phyloP scores from a whole-genome alignment of 2,797 vertebrate species.

The Silurus lanzhouensis region DNA sequence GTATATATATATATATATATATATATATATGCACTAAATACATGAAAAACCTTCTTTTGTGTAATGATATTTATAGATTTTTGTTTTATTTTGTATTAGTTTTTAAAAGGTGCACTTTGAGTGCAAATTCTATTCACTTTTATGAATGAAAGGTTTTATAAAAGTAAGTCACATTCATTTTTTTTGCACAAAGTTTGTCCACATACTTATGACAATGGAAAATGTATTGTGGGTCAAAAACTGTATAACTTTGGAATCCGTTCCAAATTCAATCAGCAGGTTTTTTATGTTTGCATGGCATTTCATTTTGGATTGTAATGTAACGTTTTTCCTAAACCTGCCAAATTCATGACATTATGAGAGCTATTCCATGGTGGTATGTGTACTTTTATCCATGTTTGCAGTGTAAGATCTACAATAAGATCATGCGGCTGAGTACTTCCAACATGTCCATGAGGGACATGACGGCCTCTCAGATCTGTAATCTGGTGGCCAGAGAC shows the following conservation, averaged over 20 bases:
- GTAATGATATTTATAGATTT: too few species aligned
- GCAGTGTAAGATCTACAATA: conserved; percentile 98
- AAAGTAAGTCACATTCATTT: neutral
- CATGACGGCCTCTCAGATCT: conserved; percentile 92
- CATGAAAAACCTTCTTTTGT: neutral
- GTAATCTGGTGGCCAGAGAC: conserved; percentile 95
- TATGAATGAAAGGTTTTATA: neutral
- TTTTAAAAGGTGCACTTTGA: neutral
- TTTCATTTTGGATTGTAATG: neutral
- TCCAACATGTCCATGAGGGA: conserved; percentile 98
- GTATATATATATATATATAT: too few species aligned
- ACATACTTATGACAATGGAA: neutral
- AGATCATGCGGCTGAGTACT: conserved; percentile 96
- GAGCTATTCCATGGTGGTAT: neutral
- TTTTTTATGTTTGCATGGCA: neutral
- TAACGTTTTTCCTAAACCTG: neutral
- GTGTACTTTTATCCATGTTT: neutral
- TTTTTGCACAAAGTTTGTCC: neutral
- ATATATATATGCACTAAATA: neutral
- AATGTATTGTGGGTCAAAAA: neutral
- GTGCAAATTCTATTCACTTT: neutral
- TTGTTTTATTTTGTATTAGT: too few species aligned
- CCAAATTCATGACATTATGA: neutral
- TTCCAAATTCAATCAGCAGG: neutral
- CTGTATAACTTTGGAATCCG: neutral